A percentile compares a stretch with the other conserved stretches of the same genome.
Evolutionary conservation across 2,797 vertebrate species (phyloP).

Genomic region (Pampus argenteus): DNA sequence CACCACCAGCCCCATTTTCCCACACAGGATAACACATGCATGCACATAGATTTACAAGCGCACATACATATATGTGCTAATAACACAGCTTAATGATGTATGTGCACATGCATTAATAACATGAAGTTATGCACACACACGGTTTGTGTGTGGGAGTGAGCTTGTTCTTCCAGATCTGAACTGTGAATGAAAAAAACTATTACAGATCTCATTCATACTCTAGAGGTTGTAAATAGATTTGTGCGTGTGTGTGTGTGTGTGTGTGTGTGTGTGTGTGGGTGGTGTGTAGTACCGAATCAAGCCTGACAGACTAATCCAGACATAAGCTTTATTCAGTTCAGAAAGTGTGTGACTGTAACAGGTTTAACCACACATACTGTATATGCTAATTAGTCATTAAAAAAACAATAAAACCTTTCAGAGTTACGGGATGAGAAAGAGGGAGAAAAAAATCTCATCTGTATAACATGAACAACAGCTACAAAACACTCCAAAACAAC

Average conservation of each 20-base stretch:
- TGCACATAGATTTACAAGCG: slow-evolving; percentile 3
- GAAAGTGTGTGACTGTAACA: slow-evolving; percentile 26
- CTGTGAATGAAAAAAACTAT: slow-evolving; percentile 63
- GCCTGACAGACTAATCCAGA: slow-evolving; percentile 55
- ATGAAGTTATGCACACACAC: slow-evolving; percentile 3
- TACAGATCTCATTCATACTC: slow-evolving; percentile 55
- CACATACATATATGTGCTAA: slow-evolving; percentile 15
- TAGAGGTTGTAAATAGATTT: slow-evolving; percentile 27
- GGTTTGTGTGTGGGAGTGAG: slow-evolving; percentile 36
- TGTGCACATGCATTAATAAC: slow-evolving; percentile 38
- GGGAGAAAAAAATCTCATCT: background rate
- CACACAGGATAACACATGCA: slow-evolving; percentile 58
- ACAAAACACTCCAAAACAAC: background rate
- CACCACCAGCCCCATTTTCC: slow-evolving; percentile 66
- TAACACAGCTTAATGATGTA: slow-evolving; percentile 15
- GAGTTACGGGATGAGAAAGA: background rate
- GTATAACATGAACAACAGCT: background rate
- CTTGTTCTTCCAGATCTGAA: slow-evolving; percentile 17
- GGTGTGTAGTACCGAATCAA: slow-evolving; percentile 6
- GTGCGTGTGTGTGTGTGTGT: slow-evolving; percentile 24
- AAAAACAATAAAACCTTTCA: background rate
- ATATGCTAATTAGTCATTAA: slow-evolving; percentile 15
- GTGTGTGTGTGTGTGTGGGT: slow-evolving; percentile 32
- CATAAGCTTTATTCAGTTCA: slow-evolving; percentile 45
- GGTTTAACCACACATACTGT: slow-evolving; percentile 15